Conservation (phyloP, 2,888 invertebrate genomes). For the Diogma glabrata region DNA sequence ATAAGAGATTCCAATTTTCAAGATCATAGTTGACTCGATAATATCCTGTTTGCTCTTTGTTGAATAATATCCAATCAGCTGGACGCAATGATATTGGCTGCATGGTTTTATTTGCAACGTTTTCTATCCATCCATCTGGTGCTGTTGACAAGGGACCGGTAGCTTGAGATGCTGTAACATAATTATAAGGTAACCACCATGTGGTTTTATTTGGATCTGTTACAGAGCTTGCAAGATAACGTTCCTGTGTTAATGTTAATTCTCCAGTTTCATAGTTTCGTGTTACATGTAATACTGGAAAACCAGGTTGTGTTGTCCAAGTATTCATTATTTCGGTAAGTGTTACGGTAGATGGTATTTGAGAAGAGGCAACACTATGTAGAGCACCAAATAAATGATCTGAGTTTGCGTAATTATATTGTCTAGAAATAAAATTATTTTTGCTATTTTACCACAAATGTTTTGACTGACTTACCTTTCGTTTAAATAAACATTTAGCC, state of each 20-base stretch:
- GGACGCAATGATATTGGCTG: constrained; percentile 7
- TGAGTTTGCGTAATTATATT: constrained; percentile 33
- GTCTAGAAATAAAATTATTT: too few relatives aligned
- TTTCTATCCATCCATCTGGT: constrained; percentile 10
- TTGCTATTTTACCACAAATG: too few relatives aligned
- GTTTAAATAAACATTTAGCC: constrained; percentile 37
- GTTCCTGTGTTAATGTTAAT: neutral
- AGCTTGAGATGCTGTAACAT: neutral
- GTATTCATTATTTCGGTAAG: constrained; percentile 42
- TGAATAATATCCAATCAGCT: constrained; percentile 31
- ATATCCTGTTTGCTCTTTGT: constrained; percentile 32
- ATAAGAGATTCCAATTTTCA: constrained; percentile 46
- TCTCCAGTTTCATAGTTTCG: constrained; percentile 35
- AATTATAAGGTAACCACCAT: constrained; percentile 4
- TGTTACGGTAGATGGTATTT: constrained; percentile 47
- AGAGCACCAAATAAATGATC: constrained; percentile 32
- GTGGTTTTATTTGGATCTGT: neutral
- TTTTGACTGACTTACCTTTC: constrained; percentile 14
- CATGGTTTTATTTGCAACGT: neutral
- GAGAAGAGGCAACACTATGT: constrained; percentile 24
- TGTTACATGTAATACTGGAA: constrained; percentile 43
- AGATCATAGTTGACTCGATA: constrained; percentile 62
- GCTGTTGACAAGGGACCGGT: neutral
- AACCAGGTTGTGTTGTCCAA: constrained; percentile 50
- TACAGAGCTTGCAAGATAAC: neutral